Evolutionary conservation across 2,797 vertebrate genomes (phyloP), one percentile per base, ranked within the genome.

Genomic region (Staurois parvus): DNA sequence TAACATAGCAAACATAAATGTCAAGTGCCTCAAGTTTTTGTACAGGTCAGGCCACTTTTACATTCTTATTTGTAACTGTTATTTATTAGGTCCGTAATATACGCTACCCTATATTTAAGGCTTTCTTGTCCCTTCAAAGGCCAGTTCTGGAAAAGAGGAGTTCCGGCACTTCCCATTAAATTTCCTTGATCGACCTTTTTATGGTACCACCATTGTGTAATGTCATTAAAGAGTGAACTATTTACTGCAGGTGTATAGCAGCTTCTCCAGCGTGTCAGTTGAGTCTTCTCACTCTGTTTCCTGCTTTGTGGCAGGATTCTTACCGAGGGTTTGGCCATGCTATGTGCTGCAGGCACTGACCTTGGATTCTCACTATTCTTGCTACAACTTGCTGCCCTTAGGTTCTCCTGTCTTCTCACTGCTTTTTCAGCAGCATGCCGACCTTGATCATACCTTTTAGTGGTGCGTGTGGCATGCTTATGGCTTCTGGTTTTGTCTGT

Each of bases 311-410:
- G 42, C 78, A 80, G 45, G 66, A 80, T 80, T 80, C 78, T 62
- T 69, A 21, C 69, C 10, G 59, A 42, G 79, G 70, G 79, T 73
- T 81, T 81, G 68, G 68, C 69, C 11, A 4, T 72, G 67, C 40
- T 56, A 32, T 68, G 29, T 72, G 82, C 75, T 84, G 82, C 82
- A 67, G 72, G 75, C 70, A 17, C 21, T 52, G 21, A 37, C 82
- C 72, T 68, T 42, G 82, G 42, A 75, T 74, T 66, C 62, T 56
- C 56, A 72, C 78, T 72, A 30, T 40, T 52, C 85, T 64, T 64
- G n/a, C 79, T 72, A 17, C 15, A 59, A 81, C 79, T 29, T 42
- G 72, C 34, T 13, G 37, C 66, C 45, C 56, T 7, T 2, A 74
- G 68, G 72, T 62, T 26, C 24, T 28, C 32, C 19, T 64, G 42